Evolutionary conservation across 2,888 invertebrate species (phyloP).

Genomic region (Pyrgus malvae): DNA sequence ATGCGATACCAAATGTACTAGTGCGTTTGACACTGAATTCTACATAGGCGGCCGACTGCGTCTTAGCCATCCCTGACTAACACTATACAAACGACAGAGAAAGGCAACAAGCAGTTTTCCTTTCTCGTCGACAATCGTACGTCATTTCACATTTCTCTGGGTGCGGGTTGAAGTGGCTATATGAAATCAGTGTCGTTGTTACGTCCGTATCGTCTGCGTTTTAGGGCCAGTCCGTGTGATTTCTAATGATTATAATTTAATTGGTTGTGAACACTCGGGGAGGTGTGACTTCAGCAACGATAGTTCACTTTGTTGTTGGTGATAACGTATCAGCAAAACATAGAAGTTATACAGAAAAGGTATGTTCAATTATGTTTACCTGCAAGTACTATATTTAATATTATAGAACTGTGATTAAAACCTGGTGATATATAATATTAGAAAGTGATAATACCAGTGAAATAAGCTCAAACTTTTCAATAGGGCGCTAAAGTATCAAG

Average conservation of each 20-base stretch:
- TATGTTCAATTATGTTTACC: constrained; percentile 33
- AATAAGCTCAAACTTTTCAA: too few species aligned
- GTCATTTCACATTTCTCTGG: constrained; percentile 75
- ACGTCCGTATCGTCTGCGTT: constrained; percentile 66
- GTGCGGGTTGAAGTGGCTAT: constrained; percentile 48
- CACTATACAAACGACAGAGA: constrained; percentile 55
- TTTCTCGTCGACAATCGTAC: constrained; percentile 68
- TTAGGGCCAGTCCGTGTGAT: constrained; percentile 55
- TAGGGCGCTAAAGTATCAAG: neutral
- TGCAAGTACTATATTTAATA: too few species aligned
- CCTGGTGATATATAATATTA: too few species aligned
- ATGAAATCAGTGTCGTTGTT: constrained; percentile 69
- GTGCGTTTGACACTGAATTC: constrained; percentile 71
- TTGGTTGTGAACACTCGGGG: constrained; percentile 51
- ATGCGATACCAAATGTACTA: constrained; percentile 32
- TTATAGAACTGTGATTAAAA: too few species aligned
- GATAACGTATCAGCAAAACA: constrained; percentile 27
- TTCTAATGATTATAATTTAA: constrained; percentile 58
- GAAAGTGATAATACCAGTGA: too few species aligned
- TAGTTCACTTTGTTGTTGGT: constrained; percentile 29
- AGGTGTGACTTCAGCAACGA: constrained; percentile 43
- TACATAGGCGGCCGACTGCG: constrained; percentile 70
- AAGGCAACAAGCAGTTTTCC: constrained; percentile 59
- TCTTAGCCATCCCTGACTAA: constrained; percentile 58
- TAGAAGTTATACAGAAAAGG: constrained; percentile 48